Evolutionary conservation across 2,888 invertebrate genomes (phyloP).

Genomic region (Germaria angustata): DNA sequence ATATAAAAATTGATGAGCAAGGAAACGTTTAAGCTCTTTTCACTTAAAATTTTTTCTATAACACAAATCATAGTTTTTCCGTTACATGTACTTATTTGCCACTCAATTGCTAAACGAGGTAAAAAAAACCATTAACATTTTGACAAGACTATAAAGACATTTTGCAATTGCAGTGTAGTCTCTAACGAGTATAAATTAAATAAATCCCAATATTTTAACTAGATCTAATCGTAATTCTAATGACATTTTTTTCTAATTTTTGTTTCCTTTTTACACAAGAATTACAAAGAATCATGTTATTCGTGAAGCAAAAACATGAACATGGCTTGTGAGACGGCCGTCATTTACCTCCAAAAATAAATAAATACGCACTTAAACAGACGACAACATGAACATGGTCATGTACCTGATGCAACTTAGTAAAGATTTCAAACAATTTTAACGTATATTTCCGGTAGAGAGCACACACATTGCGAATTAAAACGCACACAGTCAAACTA

Average conservation of each 20-base stretch:
- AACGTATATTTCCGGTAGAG: constrained; percentile 62
- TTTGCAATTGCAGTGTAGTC: constrained; percentile 6
- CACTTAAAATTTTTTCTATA: not conserved
- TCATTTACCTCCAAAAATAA: constrained; percentile 42
- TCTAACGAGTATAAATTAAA: constrained; percentile 31
- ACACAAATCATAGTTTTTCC: not conserved
- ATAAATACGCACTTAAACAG: constrained; percentile 21
- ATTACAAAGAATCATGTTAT: constrained; percentile 7
- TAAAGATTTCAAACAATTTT: constrained; percentile 59
- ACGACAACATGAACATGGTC: constrained; percentile 19
- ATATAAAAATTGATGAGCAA: too few species aligned
- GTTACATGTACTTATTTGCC: not conserved
- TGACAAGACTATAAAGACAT: constrained; percentile 33
- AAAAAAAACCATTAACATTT: constrained; percentile 7
- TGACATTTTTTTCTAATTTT: constrained; percentile 9
- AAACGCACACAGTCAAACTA: not conserved
- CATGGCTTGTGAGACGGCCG: constrained; percentile 59
- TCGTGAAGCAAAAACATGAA: constrained; percentile 29
- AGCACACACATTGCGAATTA: constrained; percentile 36
- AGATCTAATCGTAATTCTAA: constrained; percentile 22
- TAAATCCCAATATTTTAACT: constrained; percentile 41
- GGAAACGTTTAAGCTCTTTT: not conserved
- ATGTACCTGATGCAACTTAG: constrained; percentile 17
- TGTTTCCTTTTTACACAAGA: not conserved
- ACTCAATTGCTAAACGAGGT: too few species aligned